Base-by-base conservation (phyloP, 2,113 vertebrate species). In the Sinocyclocheilus grahami region DNA sequence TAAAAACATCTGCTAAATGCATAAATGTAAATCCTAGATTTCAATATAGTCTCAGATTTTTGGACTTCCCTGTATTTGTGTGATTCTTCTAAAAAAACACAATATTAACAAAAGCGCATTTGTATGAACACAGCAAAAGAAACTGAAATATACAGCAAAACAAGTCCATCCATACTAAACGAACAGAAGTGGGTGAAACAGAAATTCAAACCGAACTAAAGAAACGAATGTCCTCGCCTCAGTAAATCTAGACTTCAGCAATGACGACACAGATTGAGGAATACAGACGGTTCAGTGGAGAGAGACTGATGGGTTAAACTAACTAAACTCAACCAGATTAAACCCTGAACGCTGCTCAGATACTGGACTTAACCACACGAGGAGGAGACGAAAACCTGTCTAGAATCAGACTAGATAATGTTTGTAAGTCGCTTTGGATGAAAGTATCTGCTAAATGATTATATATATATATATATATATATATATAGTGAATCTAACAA, bases 201-300 rank as follows among this genome's bases (percentile, higher is more conserved):
- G 53, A 67, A 87, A 90, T 89, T 87, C 87, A 91, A 87, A 27
- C 16, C 2, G 33, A 93, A 93, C 86, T 90, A 91, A 94, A 79
- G 60, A 75, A 87, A 91, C 0, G 0, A 30, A 89, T 88, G 90
- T 62, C 96, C 96, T 98, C 97, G 96, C 97, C 86, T 93, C 95
- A 98, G 97, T 93, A 96, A 97, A 98, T 99, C 98, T 99, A 99
- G 97, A 95, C 96, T 96, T 99, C 98, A 99, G 97, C 97, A 98
- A 96, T 97, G 98, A 99, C 96, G 95, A 51, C 91, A 91, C 86
- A 92, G 91, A 75, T 87, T 93, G 93, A 94, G 82, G 85, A 81
- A 79, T 33, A 89, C 62, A 65, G 90, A 37, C 77, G 51, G 13
- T 53, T 53, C 14, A 53, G 86, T 74, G 80, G 51, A 37, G 6